Percentiles rank a stretch among this genome's conserved stretches.
phyloP scores from a whole-genome alignment of 2,113 vertebrate genomes.

The Gymnocephalus cernua region DNA sequence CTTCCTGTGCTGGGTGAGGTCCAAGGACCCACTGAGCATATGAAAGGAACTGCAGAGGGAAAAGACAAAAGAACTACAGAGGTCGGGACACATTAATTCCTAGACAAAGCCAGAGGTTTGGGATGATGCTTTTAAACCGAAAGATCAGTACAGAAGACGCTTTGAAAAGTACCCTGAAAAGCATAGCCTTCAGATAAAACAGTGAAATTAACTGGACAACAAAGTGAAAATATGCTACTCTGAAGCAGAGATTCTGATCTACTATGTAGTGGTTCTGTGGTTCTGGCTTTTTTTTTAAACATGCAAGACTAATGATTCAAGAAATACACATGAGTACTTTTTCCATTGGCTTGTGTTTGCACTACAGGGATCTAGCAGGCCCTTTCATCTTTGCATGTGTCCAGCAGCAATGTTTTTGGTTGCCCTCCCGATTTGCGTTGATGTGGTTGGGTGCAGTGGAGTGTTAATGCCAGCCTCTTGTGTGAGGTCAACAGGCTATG shows the following conservation, averaged over 20 bases:
- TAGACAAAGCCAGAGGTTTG: constrained; percentile 56
- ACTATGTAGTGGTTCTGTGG: constrained; percentile 35
- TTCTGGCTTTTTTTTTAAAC: constrained; percentile 52
- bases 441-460: constrained; percentile 44
- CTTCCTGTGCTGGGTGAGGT: constrained; percentile 73
- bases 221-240: constrained; percentile 14
- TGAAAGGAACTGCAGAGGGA: constrained; percentile 64
- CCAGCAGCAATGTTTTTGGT: constrained; percentile 29
- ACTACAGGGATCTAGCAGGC: constrained; percentile 23
- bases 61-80: constrained; percentile 58
- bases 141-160: constrained; percentile 12
- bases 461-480: constrained; percentile 41
- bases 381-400: constrained; percentile 59
- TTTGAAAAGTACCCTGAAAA: constrained; percentile 17
- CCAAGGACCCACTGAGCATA: constrained; percentile 69
- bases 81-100: constrained; percentile 49
- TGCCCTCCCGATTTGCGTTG: constrained; percentile 20
- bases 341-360: constrained; percentile 51
- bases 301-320: constrained; percentile 49
- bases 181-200: constrained; percentile 16
- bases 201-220: constrained; percentile 29
- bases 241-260: constrained; percentile 46
- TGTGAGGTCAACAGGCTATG: constrained; percentile 36
- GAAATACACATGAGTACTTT: constrained; percentile 48
- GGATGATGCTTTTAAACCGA: constrained; percentile 26